Base-by-base conservation (phyloP, 2,888 invertebrate genomes). In the Hyles lineata region DNA sequence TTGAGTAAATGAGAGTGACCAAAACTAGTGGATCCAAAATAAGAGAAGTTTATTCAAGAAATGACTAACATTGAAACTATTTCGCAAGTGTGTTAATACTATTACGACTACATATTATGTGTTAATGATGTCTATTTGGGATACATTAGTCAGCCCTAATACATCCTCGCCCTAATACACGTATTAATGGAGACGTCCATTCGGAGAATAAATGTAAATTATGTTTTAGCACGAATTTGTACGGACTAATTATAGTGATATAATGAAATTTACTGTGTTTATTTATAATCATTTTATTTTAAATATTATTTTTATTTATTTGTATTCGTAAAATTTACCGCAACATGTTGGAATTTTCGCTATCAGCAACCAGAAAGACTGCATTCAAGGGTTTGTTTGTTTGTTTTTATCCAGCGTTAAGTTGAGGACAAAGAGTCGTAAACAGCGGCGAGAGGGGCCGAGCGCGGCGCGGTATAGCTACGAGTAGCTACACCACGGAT, bases 401-500 rank as follows among this genome's bases (percentile, higher is more conserved):
- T 63, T 62, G 67, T 74, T 67, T 67, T 67, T 50, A 67, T 67
- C 23, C 67, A 50, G 50, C 50, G 23, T 50, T 23, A 67, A 50
- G 21, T 29, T 52, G 9, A 71, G 74, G 72, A 82, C 79, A 80
- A 79, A 82, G 76, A 75, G 21, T 67, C 71, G 75, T 80, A 80
- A 78, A 74, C 60, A 35, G 35, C 35, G 17, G 35, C 63, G 29
- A 73, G 70, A 73, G 70, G 52, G 73, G 52, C 55, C 23, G 11
- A 58, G 59, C 29, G 70, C 73, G 70, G 76, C 71, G 71, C 73
- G 62, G 74, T 74, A 72, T 71, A 63, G 74, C 72, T n/a, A n/a
- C 29, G 5, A 5, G 4, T 5, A 29, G 29, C 29, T 76, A 75
- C 74, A 74, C 76, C 63, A 73, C 70, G 62, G 73, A 76, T 77